phyloP scores from a whole-genome alignment of 2,888 invertebrate species.

The Criorhina ranunculi region DNA sequence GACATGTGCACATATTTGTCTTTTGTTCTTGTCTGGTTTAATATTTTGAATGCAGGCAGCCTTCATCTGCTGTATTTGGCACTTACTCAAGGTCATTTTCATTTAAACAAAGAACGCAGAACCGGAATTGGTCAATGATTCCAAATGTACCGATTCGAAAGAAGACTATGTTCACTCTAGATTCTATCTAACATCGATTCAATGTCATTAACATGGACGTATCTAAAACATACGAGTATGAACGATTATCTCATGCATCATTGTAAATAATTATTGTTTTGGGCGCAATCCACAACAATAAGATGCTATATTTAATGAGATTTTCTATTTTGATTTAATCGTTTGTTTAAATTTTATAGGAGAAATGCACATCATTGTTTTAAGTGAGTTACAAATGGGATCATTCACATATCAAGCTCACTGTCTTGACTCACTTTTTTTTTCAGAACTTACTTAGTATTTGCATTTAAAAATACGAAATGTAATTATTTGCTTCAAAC shows the following conservation, averaged over 20 bases:
- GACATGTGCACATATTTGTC: constrained; percentile 5
- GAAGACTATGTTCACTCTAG: background rate
- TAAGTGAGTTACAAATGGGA: constrained; percentile 44
- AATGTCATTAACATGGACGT: background rate
- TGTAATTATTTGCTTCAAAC: constrained; percentile 15
- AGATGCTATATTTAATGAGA: constrained; percentile 1
- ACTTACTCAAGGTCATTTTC: constrained; percentile 48
- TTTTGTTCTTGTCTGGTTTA: constrained; percentile 3
- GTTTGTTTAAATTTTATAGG: background rate
- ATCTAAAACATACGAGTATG: too few relatives aligned
- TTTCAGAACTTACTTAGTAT: constrained; percentile 10
- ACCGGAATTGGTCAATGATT: constrained; percentile 44
- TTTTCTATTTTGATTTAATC: constrained; percentile 11
- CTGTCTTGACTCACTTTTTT: constrained; percentile 32
- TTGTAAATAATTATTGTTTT: constrained; percentile 25
- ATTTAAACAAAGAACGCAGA: constrained; percentile 46
- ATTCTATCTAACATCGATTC: background rate
- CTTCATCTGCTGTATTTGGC: constrained; percentile 20
- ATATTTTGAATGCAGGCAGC: constrained; percentile 9
- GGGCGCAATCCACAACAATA: constrained; percentile 4
- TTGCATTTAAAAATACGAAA: background rate
- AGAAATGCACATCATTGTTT: constrained; percentile 18
- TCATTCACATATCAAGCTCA: background rate
- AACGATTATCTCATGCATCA: background rate
- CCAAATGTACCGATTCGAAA: constrained; percentile 18